Evolutionary conservation across 2,113 vertebrate species (phyloP).

Genomic region (Pithys albifrons): DNA sequence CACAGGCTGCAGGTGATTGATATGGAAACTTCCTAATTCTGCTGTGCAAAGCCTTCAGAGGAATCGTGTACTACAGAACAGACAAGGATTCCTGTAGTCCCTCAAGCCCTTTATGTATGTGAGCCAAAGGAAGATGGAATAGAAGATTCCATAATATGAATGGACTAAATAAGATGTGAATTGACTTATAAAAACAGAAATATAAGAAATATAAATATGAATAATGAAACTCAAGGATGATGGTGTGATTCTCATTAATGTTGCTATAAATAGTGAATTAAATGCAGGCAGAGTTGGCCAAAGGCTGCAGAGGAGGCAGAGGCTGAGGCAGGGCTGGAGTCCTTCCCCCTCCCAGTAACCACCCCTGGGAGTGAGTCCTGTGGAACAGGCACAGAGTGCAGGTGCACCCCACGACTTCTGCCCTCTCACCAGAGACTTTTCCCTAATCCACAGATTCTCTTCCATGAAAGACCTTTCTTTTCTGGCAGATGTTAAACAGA

Average conservation of each 20-base stretch:
- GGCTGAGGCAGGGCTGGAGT: background rate
- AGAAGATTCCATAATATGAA: background rate
- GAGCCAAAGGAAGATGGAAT: background rate
- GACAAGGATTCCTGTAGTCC: conserved; percentile 44
- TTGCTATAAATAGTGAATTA: background rate
- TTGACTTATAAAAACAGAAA: background rate
- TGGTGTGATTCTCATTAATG: background rate
- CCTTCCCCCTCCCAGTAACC: background rate
- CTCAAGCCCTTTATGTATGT: background rate
- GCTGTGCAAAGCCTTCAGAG: conserved; percentile 43
- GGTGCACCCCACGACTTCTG: background rate
- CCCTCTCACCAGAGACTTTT: conserved; percentile 22
- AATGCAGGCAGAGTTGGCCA: background rate
- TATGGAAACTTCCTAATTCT: conserved; percentile 59
- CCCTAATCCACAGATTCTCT: background rate
- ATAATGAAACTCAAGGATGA: background rate
- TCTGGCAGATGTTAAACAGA: conserved; percentile 73
- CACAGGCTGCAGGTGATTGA: conserved; percentile 45
- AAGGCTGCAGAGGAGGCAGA: background rate
- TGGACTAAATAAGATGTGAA: background rate
- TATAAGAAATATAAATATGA: background rate
- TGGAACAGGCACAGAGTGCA: background rate
- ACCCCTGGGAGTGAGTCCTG: background rate
- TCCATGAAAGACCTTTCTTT: background rate
- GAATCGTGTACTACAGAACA: conserved; percentile 5